Evolutionary conservation across 2,888 invertebrate species (phyloP).

Genomic region (Chrysodeixis includens): DNA sequence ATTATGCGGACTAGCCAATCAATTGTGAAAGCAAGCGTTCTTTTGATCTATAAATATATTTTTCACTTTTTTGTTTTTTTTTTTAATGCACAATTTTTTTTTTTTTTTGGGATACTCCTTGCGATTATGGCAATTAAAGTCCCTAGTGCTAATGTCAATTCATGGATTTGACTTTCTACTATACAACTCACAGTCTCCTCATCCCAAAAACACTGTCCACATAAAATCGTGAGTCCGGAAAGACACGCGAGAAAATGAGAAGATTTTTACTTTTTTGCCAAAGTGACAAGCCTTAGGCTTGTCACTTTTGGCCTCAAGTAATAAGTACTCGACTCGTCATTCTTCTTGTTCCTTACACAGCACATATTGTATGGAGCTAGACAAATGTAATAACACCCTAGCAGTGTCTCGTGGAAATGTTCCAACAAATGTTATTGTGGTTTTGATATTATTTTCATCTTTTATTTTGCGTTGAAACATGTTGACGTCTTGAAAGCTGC

Average conservation of each 20-base stretch:
- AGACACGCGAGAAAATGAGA: not conserved
- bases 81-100: no score
- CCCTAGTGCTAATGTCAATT: no score
- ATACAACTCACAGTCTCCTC: not conserved
- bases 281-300: not conserved
- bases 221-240: not conserved
- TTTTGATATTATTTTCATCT: constrained; percentile 22
- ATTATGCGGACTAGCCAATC: no score
- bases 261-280: not conserved
- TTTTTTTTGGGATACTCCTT: no score
- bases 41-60: no score
- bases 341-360: constrained; percentile 3
- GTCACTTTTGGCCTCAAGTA: no score
- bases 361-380: constrained; percentile 12
- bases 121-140: no score
- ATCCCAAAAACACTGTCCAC: not conserved
- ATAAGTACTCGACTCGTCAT: constrained; percentile 3
- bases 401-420: constrained; percentile 18
- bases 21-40: no score
- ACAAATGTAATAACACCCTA: constrained; percentile 31
- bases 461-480: constrained; percentile 23
- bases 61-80: no score
- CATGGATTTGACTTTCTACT: not conserved
- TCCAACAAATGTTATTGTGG: constrained; percentile 16
- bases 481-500: not conserved